Evolutionary conservation across 2,797 vertebrate genomes (phyloP), one percentile per base, ranked within the genome.

Genomic region (Chromobotia macracanthus): DNA sequence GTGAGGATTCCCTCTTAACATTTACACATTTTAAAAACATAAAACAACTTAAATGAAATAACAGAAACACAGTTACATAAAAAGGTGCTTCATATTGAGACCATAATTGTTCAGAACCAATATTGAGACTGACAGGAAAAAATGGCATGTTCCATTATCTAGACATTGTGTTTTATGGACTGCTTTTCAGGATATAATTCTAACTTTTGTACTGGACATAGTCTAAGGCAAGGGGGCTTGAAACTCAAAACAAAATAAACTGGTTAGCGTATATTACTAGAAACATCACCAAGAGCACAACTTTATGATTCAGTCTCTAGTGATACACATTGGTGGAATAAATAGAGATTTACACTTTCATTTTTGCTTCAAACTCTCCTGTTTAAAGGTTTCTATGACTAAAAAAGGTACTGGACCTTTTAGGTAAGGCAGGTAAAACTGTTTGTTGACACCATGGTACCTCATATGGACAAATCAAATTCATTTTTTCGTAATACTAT

Each of bases 71-170:
- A 82, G 41, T 44, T 77, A 53, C 75, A 80, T 83, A 21, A 86
- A 87, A 89, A 90, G 82, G 82, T 87, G 72, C 80, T 84, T 56
- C 80, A 53, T 82, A 84, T 81, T 79, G 65, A 73, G 46, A 86
- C 68, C 83, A 71, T 50, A 41, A 68, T 76, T 56, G 38, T 56
- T 41, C 41, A 72, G 25, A 63, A 83, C 64, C 25, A 65, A 83
- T 83, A 77, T 23, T 25, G 56, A 77, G 35, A 63, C 11, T 35
- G 60, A 58, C 19, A 41, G 51, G 44, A 63, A 51, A 58, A 58
- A 83, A 61, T 81, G 28, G 55, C 79, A 75, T 65, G 56, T 72
- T 85, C 71, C 63, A 81, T 64, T 51, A 38, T 71, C 56, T 25
- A 38, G 38, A 79, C 50, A 16, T 12, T 2, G 4, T 21, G 25